phyloP scores from a whole-genome alignment of 2,113 vertebrate species.

The Atherinomorus stipes region DNA sequence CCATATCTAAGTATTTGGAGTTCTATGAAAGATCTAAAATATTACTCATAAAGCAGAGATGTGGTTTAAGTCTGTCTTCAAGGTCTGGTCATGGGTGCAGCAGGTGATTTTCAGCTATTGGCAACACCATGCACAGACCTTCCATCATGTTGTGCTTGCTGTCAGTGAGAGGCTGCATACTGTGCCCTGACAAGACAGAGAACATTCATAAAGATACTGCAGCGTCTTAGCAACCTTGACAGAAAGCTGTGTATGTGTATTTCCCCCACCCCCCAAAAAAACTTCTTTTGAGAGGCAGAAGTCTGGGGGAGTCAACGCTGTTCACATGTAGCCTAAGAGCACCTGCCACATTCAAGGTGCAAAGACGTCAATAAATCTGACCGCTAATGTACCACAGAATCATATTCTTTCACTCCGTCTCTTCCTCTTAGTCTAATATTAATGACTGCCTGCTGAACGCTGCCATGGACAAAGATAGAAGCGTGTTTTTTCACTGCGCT shows the following conservation, averaged over 20 bases:
- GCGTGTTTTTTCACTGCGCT: conserved; percentile 63
- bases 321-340: conserved; percentile 75
- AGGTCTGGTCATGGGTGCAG: conserved; percentile 47
- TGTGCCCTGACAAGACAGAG: conserved; percentile 66
- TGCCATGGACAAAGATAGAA: conserved; percentile 69
- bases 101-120: conserved; percentile 59
- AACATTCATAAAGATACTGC: conserved; percentile 70
- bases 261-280: neutral
- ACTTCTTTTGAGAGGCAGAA: conserved; percentile 54
- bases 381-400: conserved; percentile 78
- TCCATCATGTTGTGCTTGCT: conserved; percentile 64
- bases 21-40: conserved; percentile 37
- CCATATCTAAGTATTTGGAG: neutral
- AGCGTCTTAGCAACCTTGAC: conserved; percentile 69
- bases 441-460: conserved; percentile 71
- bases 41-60: neutral
- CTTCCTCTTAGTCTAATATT: conserved; percentile 77
- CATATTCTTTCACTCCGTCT: conserved; percentile 49
- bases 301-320: conserved; percentile 30
- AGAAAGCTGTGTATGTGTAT: conserved; percentile 12
- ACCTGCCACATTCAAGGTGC: conserved; percentile 74
- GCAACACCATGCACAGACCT: conserved; percentile 19
- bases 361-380: conserved; percentile 82
- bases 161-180: conserved; percentile 60
- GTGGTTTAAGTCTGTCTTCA: conserved; percentile 37